A percentile compares a stretch with the other conserved stretches of the same genome.
phyloP scores from a whole-genome alignment of 2,113 vertebrate genomes.

The Amphilophus citrinellus region DNA sequence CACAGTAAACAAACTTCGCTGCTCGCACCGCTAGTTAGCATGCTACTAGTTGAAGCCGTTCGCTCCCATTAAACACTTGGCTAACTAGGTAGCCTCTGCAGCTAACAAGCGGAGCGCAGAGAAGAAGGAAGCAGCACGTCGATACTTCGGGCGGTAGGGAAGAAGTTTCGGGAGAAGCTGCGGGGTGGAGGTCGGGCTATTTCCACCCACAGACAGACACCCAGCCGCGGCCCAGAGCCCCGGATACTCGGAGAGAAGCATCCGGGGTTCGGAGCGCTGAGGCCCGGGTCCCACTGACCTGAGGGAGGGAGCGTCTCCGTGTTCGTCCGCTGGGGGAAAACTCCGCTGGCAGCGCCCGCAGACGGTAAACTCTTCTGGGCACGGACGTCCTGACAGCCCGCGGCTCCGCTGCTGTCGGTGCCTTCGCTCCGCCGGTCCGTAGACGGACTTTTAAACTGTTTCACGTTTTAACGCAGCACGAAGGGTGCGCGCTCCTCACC shows the following conservation, averaged over 20 bases:
- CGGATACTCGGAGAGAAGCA: not conserved
- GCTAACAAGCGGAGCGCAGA: not conserved
- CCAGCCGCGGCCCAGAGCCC: not conserved
- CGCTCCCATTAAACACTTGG: slow-evolving; percentile 17
- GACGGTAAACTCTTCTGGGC: accelerated
- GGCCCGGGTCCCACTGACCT: slow-evolving; percentile 55
- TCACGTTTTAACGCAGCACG: not conserved
- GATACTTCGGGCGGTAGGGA: not conserved
- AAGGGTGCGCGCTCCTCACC: not conserved
- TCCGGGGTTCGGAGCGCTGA: not conserved
- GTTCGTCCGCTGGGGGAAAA: not conserved
- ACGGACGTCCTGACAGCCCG: not conserved
- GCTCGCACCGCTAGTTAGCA: slow-evolving; percentile 35
- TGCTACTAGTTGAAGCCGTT: slow-evolving; percentile 24
- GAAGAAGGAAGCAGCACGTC: not conserved
- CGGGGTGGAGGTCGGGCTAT: not conserved
- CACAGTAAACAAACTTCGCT: not conserved
- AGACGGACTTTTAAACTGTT: not conserved
- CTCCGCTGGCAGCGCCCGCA: not conserved
- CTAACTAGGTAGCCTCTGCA: slow-evolving; percentile 18
- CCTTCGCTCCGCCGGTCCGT: accelerated
- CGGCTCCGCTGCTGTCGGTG: not conserved
- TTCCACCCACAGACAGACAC: not conserved
- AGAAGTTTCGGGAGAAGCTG: not conserved
- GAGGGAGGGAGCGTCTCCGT: slow-evolving; percentile 1